phyloP scores from a whole-genome alignment of 2,888 invertebrate species.

The Cheilosia vulpina region DNA sequence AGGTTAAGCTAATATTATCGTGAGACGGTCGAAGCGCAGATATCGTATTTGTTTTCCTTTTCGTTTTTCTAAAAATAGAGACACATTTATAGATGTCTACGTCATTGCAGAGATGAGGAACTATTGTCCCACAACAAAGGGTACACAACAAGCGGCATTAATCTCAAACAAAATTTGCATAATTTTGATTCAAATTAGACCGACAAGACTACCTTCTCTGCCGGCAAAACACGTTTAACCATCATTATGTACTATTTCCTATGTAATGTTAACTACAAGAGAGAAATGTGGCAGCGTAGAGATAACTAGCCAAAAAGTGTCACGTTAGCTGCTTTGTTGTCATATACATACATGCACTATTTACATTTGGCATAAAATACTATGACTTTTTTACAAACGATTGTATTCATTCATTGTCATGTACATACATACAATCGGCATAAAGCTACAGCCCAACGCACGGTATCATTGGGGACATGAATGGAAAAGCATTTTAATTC shows the following conservation, averaged over 20 bases:
- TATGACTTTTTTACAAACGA: conserved; percentile 1
- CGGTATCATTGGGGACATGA: no score
- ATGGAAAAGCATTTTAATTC: background rate
- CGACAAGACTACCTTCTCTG: no score
- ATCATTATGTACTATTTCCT: no score
- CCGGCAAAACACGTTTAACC: no score
- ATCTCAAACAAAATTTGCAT: no score
- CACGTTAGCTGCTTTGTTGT: no score
- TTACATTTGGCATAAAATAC: background rate
- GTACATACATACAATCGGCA: background rate
- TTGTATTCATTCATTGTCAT: conserved; percentile 23
- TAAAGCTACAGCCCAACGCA: background rate
- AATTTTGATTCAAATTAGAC: no score
- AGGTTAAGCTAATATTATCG: conserved; percentile 29
- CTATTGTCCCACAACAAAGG: background rate
- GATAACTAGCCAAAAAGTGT: no score
- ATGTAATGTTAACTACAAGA: no score
- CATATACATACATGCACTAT: no score
- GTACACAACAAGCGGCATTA: no score
- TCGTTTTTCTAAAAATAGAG: conserved; percentile 20
- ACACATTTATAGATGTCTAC: conserved; percentile 21
- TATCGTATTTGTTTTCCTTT: background rate
- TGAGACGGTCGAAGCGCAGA: background rate
- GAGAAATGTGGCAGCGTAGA: no score
- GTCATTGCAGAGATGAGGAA: conserved; percentile 12